Percentiles rank a stretch among this genome's conserved stretches.
Conservation (phyloP, 2,888 invertebrate species). For the Meandrusa payeni region DNA sequence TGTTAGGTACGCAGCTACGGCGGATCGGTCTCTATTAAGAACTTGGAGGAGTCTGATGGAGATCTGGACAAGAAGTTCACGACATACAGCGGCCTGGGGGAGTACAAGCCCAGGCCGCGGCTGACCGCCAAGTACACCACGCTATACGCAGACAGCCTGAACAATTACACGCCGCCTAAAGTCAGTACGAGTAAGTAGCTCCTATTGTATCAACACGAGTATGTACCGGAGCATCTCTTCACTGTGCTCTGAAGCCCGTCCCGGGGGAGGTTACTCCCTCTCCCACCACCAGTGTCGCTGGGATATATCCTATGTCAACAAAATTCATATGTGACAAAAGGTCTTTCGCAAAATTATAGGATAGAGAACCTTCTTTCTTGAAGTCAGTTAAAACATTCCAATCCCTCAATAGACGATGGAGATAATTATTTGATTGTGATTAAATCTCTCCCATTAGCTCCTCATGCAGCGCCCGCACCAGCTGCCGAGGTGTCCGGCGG, state of each 20-base stretch:
- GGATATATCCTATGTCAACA: too few species aligned
- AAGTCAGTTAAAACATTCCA: too few species aligned
- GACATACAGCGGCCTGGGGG: slow-evolving; percentile 46
- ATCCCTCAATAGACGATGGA: too few species aligned
- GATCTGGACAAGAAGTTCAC: slow-evolving; percentile 68
- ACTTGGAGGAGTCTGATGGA: slow-evolving; percentile 71
- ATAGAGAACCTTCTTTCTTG: too few species aligned
- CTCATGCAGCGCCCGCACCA: slow-evolving; percentile 35
- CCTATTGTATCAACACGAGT: too few species aligned
- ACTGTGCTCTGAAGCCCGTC: too few species aligned
- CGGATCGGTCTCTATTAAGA: slow-evolving; percentile 69
- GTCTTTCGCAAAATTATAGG: too few species aligned
- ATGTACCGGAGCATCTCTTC: too few species aligned
- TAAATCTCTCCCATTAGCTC: slow-evolving; percentile 21
- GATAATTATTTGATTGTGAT: too few species aligned
- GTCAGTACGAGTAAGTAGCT: slow-evolving; percentile 33
- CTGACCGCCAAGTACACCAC: slow-evolving; percentile 69
- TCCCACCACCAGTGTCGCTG: too few species aligned
- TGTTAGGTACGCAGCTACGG: slow-evolving; percentile 70
- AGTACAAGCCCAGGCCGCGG: slow-evolving; percentile 60
- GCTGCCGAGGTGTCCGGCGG: slow-evolving; percentile 56
- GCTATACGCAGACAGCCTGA: slow-evolving; percentile 66
- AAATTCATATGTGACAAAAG: too few species aligned
- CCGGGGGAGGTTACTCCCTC: too few species aligned
- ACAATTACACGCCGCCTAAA: slow-evolving; percentile 52